phyloP scores from a whole-genome alignment of 2,113 vertebrate genomes.

The Albula glossodonta region DNA sequence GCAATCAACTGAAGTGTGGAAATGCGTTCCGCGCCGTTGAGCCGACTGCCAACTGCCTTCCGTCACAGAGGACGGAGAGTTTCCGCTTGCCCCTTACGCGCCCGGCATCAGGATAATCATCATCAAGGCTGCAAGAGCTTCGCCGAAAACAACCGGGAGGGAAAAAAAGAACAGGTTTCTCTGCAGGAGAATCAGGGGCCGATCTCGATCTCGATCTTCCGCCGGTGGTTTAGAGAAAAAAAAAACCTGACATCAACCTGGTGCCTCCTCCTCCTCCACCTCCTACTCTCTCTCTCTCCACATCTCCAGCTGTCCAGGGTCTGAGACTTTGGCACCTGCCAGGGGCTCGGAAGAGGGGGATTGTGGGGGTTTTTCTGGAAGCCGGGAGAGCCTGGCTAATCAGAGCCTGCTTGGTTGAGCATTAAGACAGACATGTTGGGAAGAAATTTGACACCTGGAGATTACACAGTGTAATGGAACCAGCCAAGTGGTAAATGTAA shows the following conservation, averaged over 20 bases:
- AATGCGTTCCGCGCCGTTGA: neutral
- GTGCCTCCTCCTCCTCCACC: no score
- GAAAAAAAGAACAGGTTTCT: neutral
- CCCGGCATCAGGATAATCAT: no score
- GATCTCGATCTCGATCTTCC: neutral
- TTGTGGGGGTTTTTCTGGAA: slow-evolving; percentile 64
- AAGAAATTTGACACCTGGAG: slow-evolving; percentile 92
- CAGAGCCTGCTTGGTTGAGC: slow-evolving; percentile 70
- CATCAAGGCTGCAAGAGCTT: neutral
- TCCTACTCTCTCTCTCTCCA: slow-evolving; percentile 35
- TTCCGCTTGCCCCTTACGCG: no score
- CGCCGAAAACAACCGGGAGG: neutral
- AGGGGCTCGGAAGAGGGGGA: slow-evolving; percentile 34
- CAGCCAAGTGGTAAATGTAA: slow-evolving; percentile 98
- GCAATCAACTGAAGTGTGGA: neutral
- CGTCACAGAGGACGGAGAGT: neutral
- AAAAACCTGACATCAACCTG: no score
- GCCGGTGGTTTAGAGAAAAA: neutral
- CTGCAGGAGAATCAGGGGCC: neutral
- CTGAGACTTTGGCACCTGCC: slow-evolving; percentile 32
- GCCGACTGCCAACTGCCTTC: neutral
- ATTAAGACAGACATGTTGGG: slow-evolving; percentile 78
- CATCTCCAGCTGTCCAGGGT: slow-evolving; percentile 42
- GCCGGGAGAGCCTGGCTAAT: slow-evolving; percentile 69
- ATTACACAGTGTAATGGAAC: slow-evolving; percentile 92